These are phyloP conservation scores for Harpalus rubripes DNA, from an alignment of 2,888 invertebrate genomes.

Conservation along the genomic window DNA sequence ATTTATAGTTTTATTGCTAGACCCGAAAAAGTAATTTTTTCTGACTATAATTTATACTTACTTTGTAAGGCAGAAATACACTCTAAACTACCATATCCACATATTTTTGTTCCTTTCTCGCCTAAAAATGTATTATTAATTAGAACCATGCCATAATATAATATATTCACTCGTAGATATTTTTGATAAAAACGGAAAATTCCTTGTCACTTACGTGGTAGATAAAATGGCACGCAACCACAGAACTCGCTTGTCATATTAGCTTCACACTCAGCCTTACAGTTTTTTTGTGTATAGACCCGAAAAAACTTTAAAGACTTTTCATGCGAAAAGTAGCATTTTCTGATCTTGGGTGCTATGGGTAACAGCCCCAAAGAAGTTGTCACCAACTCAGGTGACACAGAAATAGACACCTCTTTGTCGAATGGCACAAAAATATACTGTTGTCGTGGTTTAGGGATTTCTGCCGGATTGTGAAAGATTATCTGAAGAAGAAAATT, in stretches of 20 bases:
- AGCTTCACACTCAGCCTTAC: conserved; percentile 71
- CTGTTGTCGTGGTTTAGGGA: conserved; percentile 71
- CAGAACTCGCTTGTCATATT: conserved; percentile 70
- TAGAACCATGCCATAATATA: too few species aligned
- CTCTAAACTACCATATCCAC: conserved; percentile 78
- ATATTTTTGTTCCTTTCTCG: conserved; percentile 79
- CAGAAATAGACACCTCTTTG: conserved; percentile 69
- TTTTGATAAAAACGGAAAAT: background rate
- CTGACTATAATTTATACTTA: conserved; percentile 69
- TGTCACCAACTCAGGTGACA: conserved; percentile 71
- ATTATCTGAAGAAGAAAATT: conserved; percentile 60
- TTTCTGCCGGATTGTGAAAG: conserved; percentile 73
- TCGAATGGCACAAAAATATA: conserved; percentile 70
- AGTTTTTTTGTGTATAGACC: conserved; percentile 72
- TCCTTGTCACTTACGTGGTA: conserved; percentile 72
- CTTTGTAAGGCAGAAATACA: conserved; percentile 79
- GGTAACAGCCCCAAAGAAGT: conserved; percentile 70
- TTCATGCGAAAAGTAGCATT: conserved; percentile 72
- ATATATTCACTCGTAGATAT: background rate
- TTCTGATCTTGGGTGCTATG: conserved; percentile 69
- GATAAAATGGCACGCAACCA: conserved; percentile 70
- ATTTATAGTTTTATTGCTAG: background rate
- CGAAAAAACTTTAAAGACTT: conserved; percentile 70
- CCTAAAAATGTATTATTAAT: conserved; percentile 73
- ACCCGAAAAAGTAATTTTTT: background rate